Evolutionary conservation across 2,888 invertebrate genomes (phyloP).

Genomic region (Sesia bembeciformis): DNA sequence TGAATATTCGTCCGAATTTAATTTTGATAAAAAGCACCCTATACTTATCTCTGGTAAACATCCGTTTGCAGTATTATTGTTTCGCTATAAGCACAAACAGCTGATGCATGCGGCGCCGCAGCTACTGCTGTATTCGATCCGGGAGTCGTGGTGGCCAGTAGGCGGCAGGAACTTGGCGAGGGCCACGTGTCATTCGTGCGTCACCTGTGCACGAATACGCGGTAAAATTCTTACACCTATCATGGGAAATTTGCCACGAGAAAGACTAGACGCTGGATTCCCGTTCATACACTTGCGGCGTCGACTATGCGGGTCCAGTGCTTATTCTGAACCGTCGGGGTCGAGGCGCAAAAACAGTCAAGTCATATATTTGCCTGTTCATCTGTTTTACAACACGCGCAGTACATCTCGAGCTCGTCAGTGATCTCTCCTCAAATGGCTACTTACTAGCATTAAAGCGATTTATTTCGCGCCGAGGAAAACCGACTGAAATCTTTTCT

Average conservation of each 20-base stretch:
- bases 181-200: no score
- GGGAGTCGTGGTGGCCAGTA: no score
- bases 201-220: no score
- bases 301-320: slow-evolving; percentile 16
- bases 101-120: no score
- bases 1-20: no score
- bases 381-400: slow-evolving; percentile 8
- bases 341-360: not conserved
- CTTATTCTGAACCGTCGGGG: slow-evolving; percentile 8
- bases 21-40: no score
- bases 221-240: slow-evolving; percentile 1
- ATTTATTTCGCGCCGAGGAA: slow-evolving; percentile 14
- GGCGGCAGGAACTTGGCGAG: no score
- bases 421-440: slow-evolving; percentile 8
- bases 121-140: no score
- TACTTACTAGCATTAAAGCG: slow-evolving; percentile 13
- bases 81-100: no score
- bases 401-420: slow-evolving; percentile 13
- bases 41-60: no score
- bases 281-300: slow-evolving; percentile 14
- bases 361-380: not conserved
- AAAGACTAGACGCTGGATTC: slow-evolving; percentile 9
- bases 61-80: no score
- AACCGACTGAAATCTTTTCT: slow-evolving; percentile 14
- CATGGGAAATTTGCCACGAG: slow-evolving; percentile 14